phyloP scores from a whole-genome alignment of 2,888 invertebrate genomes.

The Apantesis nais region DNA sequence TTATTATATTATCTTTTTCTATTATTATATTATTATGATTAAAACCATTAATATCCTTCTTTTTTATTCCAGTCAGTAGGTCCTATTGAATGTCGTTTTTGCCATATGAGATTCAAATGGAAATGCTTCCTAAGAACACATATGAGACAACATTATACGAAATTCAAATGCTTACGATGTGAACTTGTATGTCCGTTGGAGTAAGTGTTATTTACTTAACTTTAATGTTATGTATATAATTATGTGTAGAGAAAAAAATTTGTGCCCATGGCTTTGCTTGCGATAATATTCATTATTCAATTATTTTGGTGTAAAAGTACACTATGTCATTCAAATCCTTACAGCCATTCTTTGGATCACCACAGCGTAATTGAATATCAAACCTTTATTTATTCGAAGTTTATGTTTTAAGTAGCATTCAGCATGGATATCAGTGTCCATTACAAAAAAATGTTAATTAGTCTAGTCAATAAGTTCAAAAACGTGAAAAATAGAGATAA shows the following conservation, averaged over 20 bases:
- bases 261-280: neutral
- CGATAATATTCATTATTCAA: neutral
- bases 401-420: too few species aligned
- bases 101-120: conserved; percentile 72
- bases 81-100: conserved; percentile 69
- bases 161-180: conserved; percentile 64
- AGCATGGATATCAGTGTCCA: too few species aligned
- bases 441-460: too few species aligned
- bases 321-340: too few species aligned
- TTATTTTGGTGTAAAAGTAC: neutral
- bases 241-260: neutral
- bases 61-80: conserved; percentile 58
- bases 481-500: too few species aligned
- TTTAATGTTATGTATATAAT: neutral
- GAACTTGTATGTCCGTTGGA: conserved; percentile 67
- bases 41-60: neutral
- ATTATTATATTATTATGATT: too few species aligned
- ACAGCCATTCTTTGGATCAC: too few species aligned
- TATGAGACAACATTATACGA: conserved; percentile 64
- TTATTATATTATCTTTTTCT: too few species aligned
- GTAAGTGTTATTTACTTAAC: conserved; percentile 55
- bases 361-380: too few species aligned
- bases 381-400: too few species aligned
- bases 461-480: too few species aligned
- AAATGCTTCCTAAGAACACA: conserved; percentile 55